Evolutionary conservation across 1,140 invertebrate species (phyloP).

Genomic region (Halyomorpha halys): DNA sequence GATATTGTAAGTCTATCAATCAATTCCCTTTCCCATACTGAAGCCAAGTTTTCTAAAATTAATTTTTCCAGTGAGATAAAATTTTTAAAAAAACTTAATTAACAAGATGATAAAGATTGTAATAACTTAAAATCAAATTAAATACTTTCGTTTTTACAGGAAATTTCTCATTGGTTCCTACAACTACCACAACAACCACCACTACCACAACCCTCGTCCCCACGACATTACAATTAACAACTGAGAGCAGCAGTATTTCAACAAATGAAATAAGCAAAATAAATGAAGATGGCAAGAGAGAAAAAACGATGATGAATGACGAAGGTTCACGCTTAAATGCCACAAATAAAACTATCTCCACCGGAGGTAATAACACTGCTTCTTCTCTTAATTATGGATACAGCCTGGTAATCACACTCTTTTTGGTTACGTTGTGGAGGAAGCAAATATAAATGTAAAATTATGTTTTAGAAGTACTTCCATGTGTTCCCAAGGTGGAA

Average conservation of each 20-base stretch:
- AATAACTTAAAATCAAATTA: no score
- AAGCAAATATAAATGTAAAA: no score
- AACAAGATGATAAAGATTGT: no score
- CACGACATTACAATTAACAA: slow-evolving; percentile 21
- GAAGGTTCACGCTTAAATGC: slow-evolving; percentile 7
- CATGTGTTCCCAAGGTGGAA: no score
- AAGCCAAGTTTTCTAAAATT: no score
- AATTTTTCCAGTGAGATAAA: no score
- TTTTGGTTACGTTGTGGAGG: no score
- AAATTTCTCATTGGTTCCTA: slow-evolving; percentile 63
- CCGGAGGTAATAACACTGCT: not conserved
- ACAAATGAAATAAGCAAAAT: slow-evolving; percentile 18
- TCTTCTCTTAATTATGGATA: not conserved
- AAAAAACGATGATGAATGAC: slow-evolving; percentile 22
- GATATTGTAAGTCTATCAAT: no score
- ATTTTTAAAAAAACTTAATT: no score
- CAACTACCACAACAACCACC: slow-evolving; percentile 51
- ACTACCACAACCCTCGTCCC: slow-evolving; percentile 32
- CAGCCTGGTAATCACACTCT: not conserved
- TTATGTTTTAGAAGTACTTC: no score
- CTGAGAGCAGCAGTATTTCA: slow-evolving; percentile 12
- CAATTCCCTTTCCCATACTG: no score
- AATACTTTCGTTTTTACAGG: slow-evolving; percentile 30
- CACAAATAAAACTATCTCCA: not conserved
- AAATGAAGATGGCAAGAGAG: slow-evolving; percentile 15